phyloP scores from a whole-genome alignment of 2,797 vertebrate genomes.

The Coluber constrictor region DNA sequence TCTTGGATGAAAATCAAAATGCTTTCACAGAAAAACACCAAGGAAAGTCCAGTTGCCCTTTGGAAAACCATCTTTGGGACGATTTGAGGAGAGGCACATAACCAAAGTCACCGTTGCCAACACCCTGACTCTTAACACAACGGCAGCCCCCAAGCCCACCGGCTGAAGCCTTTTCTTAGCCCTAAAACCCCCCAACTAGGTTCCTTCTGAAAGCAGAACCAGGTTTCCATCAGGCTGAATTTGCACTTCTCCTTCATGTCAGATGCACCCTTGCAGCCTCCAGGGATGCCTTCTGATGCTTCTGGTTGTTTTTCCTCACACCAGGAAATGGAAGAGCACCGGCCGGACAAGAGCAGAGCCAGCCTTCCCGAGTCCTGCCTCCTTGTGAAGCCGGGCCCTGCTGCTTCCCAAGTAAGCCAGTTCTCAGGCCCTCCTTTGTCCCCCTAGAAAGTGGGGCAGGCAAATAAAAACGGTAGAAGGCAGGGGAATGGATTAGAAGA shows the following conservation, averaged over 20 bases:
- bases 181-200: background rate
- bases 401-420: slow-evolving; percentile 55
- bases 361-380: slow-evolving; percentile 1
- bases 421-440: background rate
- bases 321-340: slow-evolving; percentile 60
- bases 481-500: too few relatives aligned
- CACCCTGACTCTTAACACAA: background rate
- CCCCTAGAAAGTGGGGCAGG: background rate
- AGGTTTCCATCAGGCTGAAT: background rate
- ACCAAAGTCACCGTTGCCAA: too few relatives aligned
- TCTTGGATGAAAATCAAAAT: too few relatives aligned
- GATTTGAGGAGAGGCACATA: too few relatives aligned
- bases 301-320: background rate
- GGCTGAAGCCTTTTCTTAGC: background rate
- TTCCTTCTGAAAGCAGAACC: background rate
- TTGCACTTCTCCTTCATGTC: too few relatives aligned
- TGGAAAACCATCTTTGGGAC: too few relatives aligned
- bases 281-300: background rate
- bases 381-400: slow-evolving; percentile 53
- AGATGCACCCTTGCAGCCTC: too few relatives aligned
- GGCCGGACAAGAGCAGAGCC: background rate
- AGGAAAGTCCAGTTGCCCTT: too few relatives aligned
- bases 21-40: too few relatives aligned
- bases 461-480: too few relatives aligned
- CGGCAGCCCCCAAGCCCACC: background rate